Evolutionary conservation across 2,797 vertebrate genomes (phyloP).

Genomic region (Tadarida brasiliensis): DNA sequence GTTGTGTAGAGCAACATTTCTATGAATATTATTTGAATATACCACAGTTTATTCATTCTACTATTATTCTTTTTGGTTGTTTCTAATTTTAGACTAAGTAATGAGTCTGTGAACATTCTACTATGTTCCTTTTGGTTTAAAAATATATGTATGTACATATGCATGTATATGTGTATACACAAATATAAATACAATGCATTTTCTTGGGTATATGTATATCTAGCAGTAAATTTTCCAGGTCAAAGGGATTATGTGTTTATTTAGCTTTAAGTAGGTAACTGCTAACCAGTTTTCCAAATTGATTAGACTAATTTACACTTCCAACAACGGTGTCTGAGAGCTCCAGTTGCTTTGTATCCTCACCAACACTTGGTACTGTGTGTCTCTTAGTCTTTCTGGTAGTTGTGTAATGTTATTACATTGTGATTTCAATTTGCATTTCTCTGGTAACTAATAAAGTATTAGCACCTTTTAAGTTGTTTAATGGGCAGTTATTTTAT

Average conservation of each 20-base stretch:
- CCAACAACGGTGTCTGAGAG: neutral
- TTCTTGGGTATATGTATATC: neutral
- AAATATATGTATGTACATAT: neutral
- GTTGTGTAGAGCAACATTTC: neutral
- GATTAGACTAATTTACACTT: neutral
- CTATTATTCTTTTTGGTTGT: neutral
- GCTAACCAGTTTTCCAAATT: neutral
- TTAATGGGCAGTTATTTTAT: neutral
- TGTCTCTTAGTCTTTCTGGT: neutral
- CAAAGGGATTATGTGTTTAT: neutral
- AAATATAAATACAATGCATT: neutral
- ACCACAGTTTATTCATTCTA: neutral
- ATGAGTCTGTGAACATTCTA: neutral
- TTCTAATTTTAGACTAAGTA: neutral
- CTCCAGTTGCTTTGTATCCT: neutral
- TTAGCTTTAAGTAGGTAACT: neutral
- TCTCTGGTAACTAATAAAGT: neutral
- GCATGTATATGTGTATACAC: neutral
- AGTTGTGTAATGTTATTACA: neutral
- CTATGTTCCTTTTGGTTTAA: neutral
- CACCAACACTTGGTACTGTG: neutral
- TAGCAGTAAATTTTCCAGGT: neutral
- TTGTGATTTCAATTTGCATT: constrained; percentile 30
- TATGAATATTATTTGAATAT: neutral
- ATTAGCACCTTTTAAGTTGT: neutral